Base-by-base conservation (phyloP, 2,113 vertebrate species). In the Condylura cristata region DNA sequence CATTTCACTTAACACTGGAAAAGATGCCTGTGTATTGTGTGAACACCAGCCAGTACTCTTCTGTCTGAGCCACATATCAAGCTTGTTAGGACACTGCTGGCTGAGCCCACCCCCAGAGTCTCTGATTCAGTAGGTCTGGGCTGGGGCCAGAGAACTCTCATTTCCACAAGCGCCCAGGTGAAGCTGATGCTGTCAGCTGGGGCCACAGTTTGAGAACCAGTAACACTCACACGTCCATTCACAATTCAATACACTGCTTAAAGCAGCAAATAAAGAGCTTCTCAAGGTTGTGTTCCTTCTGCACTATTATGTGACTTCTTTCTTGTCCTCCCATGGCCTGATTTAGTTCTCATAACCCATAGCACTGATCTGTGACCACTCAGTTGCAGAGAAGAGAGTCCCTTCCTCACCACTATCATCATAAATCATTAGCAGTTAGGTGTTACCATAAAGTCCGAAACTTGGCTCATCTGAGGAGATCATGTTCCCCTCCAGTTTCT, bases 1-100 rank as follows among this genome's bases (percentile, higher is more conserved):
- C 34, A 1, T 75, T 91, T 88, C 60, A n/a, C 53, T 89, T 82
- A 78, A 34, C n/a, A 13, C 41, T 89, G 53, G 91, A 89, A 84
- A 93, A 91, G 81, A 79, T n/a, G 80, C 53, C 32, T 37, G 41
- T 46, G 75, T 74, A 44, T 74, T 70, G 63, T 56, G 88, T 28
- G 28, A 30, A 32, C 3, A 58, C 78, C 53, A 84, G 79, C 32
- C 30, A 48, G 53, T 34, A 20, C 72, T 58, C 70, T 28, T 30
- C 32, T 58, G n/a, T 34, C 32, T 46, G 68, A 72, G 39, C 34
- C 18, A 11, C 58, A 12, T 0, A 0, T 41, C 58, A 66, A 34
- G 8, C 53, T 81, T 48, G 46, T 39, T 37, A 18, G 34, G 94
- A 74, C 1, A 26, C 24, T 7, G 48, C 65, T 17, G 32, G n/a